These are phyloP conservation scores for Daboia siamensis DNA, from an alignment of 2,113 vertebrate species.

Conservation along the genomic window DNA sequence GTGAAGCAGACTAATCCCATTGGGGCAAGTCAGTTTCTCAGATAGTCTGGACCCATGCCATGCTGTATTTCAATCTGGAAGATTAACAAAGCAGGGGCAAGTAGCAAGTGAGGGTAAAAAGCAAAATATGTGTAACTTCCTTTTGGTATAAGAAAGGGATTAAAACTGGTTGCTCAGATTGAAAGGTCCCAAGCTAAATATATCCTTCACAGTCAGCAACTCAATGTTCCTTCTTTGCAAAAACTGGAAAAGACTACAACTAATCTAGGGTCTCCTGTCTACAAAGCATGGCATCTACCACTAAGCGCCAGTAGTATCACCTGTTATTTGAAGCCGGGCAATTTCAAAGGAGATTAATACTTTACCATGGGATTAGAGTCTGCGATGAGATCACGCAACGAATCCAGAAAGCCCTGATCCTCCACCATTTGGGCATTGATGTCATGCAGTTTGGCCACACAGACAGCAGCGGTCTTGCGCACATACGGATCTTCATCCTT, in stretches of 20 bases:
- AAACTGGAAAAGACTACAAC: background rate
- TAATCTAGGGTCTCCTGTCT: background rate
- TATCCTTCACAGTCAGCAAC: background rate
- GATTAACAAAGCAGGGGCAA: background rate
- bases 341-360: background rate
- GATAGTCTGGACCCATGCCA: background rate
- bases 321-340: rapidly evolving
- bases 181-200: background rate
- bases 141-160: background rate
- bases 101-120: background rate
- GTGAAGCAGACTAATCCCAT: background rate
- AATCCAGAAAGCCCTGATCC: constrained; percentile 97
- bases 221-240: background rate
- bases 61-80: background rate
- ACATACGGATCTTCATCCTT: constrained; percentile 98
- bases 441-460: constrained; percentile 96
- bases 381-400: constrained; percentile 93
- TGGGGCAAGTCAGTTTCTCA: background rate
- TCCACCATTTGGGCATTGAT: constrained; percentile 99
- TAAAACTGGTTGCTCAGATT: background rate
- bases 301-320: background rate
- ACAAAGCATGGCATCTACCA: background rate
- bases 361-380: constrained; percentile 98
- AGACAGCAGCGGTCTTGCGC: constrained; percentile 95
- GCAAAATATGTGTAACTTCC: background rate